Evolutionary conservation across 2,888 invertebrate species (phyloP), one percentile per base, ranked within the genome.

Genomic region (Rotaria magnacalcarata): DNA sequence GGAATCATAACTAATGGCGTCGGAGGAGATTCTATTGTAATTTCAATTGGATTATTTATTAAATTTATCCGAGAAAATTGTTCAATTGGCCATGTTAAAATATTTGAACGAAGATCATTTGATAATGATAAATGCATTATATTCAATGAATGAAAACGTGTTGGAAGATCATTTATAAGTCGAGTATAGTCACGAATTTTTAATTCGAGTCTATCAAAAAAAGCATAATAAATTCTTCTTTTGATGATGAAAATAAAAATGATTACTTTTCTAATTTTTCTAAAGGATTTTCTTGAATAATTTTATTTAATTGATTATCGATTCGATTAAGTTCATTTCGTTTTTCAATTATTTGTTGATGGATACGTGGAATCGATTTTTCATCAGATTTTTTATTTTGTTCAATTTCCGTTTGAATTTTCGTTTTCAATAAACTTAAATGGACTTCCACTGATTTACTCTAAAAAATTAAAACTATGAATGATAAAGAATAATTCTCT

Each of bases 221-320:
- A 11, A 60, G 34, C 2, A 34, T 34, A 34, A 34, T 34, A 24
- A 8, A 7, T 19, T 54, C 21, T 54, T 4, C 7, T 24, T 56
- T 56, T 56, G 7, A 47, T 47, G 11, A 47, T 47, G 7, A 47
- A 47, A 47, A 47, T 10, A 10, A 47, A 47, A 24, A 24, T 8
- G 24, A 56, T 41, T 67, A 67, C 67, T 67, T 67, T 67, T 67
- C 67, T 67, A 67, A 41, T 67, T 67, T 67, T 16, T 67, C 67
- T 27, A 67, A 67, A 19, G 34, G 67, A 34, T 67, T 67, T 67
- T 67, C 14, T 67, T 67, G 67, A 34, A 67, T 67, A 16, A 67
- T 67, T 41, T 41, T 27, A 34, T 34, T 67, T 34, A 67, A 67
- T 19, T 41, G 34, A 19, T 67, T 34, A 67, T 67, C 67, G 19